Conservation (phyloP, 53 echinoderm and acorn worm species). For the Apostichopus leukothele region DNA sequence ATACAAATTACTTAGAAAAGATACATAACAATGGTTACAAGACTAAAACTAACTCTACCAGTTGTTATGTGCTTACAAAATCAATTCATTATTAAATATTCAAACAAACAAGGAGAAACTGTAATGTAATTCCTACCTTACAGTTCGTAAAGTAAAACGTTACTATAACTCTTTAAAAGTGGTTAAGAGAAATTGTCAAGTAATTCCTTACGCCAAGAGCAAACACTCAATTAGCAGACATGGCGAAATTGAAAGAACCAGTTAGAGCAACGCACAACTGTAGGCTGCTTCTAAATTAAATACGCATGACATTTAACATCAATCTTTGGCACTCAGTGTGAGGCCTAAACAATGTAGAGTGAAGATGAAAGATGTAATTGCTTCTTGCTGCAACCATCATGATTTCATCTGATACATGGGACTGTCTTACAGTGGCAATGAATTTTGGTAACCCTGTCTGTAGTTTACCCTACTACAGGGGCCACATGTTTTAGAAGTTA, state of each 20-base stretch:
- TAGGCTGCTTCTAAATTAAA: neutral
- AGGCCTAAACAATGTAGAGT: slow-evolving; percentile 2
- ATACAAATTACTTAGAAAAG: no score
- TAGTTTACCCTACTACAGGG: neutral
- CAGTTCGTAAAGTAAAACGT: no score
- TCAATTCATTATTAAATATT: no score
- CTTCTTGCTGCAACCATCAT: neutral
- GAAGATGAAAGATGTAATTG: neutral
- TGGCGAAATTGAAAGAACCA: neutral
- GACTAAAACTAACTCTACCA: no score
- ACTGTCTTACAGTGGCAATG: neutral
- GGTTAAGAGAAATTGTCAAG: no score
- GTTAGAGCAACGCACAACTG: neutral
- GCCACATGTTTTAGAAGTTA: neutral
- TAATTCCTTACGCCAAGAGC: no score
- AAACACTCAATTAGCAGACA: neutral
- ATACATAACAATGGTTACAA: no score
- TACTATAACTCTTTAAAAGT: no score
- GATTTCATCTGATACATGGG: neutral
- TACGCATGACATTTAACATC: slow-evolving; percentile 19
- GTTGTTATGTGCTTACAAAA: no score
- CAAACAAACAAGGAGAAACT: no score
- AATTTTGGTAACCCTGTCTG: neutral
- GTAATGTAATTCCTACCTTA: no score
- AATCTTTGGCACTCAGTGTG: slow-evolving; percentile 8